These are phyloP conservation scores for Esperia sulphurella DNA, from an alignment of 2,888 invertebrate species.

Conservation along the genomic window DNA sequence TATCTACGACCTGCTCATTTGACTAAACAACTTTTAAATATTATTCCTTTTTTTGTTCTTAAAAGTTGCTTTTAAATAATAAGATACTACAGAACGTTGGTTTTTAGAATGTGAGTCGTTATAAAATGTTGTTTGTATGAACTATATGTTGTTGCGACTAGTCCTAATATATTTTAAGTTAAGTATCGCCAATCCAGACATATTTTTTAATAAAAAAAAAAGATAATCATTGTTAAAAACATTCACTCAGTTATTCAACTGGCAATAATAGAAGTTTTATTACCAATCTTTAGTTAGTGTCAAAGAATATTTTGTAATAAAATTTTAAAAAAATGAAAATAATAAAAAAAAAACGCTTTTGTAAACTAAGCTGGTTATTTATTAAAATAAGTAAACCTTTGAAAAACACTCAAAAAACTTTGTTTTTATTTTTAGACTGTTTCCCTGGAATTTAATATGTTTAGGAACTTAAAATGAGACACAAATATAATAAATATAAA, in stretches of 20 bases:
- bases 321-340: constrained; percentile 28
- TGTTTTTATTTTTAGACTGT: constrained; percentile 40
- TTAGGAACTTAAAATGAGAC: too few species aligned
- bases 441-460: too few species aligned
- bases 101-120: too few species aligned
- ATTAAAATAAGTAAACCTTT: constrained; percentile 72
- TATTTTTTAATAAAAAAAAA: constrained; percentile 22
- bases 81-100: too few species aligned
- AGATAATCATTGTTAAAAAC: constrained; percentile 20
- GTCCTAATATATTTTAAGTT: constrained; percentile 30
- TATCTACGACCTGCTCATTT: neutral
- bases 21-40: too few species aligned
- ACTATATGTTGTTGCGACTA: constrained; percentile 44
- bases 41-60: too few species aligned
- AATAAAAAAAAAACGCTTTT: constrained; percentile 62
- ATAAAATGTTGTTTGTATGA: neutral
- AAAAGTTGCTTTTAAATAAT: too few species aligned
- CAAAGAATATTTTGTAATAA: constrained; percentile 45
- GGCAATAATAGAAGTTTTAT: constrained; percentile 27
- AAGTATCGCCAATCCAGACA: constrained; percentile 24
- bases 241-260: constrained; percentile 21
- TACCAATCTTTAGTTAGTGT: constrained; percentile 30
- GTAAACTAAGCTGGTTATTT: constrained; percentile 74
- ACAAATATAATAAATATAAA: too few species aligned
- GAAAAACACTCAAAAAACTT: constrained; percentile 45